Base-by-base conservation (phyloP, 2,797 vertebrate genomes). In the Caiman crocodilus region DNA sequence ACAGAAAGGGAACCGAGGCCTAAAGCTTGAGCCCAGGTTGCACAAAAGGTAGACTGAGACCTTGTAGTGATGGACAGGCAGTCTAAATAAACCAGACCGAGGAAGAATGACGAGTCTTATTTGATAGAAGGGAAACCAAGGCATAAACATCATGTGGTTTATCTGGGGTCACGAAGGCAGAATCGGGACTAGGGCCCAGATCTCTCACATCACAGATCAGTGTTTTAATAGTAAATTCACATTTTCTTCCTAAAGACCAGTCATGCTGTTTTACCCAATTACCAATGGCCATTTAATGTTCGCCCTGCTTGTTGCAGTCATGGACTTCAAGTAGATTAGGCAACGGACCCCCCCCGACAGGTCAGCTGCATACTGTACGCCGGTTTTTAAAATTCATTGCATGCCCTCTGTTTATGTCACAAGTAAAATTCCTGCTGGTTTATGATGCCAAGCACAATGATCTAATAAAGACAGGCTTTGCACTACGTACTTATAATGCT, bases 381-480 rank as follows among this genome's bases (percentile, higher is more conserved):
- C 69, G 58, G 61, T 64, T 87, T 91, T 93, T 88, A 87, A 91
- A 91, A 91, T 94, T 96, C 56, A 73, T 90, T 87, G 28, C 59
- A 18, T 90, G 78, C 15, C 55, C 60, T 89, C 63, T 65, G 17
- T 3, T 91, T 13, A 90, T 84, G 83, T 82, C 56, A 16, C 65
- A 92, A 67, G 73, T 90, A 88, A 92, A 95, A 93, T 86, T 89
- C 83, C 80, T 90, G 56, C 69, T 92, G 65, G 61, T 92, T 95
- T 96, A 95, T 76, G 84, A 84, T 87, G 30, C 79, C 79, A 84
- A 35, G 25, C 76, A 83, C 1, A 2, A 50, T 85, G 73, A 82
- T 94, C 92, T 91, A 96, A 96, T 96, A 97, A 97, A 95, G 90
- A 87, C 71, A 85, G 91, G 16, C 63, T 90, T 96, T 90, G 65